phyloP scores from a whole-genome alignment of 2,113 vertebrate species.

The Lepus timidus region DNA sequence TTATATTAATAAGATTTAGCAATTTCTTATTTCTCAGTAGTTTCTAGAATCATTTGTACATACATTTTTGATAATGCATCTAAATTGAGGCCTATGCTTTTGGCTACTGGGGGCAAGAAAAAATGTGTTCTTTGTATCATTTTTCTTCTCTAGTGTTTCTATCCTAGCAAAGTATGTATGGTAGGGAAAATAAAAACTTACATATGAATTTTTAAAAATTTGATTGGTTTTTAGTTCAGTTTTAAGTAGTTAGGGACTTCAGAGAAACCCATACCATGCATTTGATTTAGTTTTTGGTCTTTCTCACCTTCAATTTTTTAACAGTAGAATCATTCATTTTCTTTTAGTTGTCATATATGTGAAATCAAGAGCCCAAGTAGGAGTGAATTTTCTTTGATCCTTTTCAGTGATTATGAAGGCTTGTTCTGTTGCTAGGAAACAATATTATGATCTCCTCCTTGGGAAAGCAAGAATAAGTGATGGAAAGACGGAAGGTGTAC shows the following conservation, averaged over 20 bases:
- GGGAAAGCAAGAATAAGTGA: not conserved
- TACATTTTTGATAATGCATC: not conserved
- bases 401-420: conserved; percentile 34
- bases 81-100: not conserved
- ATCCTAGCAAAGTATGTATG: not conserved
- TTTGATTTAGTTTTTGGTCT: not conserved
- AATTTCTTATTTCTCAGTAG: conserved; percentile 19
- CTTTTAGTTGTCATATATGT: not conserved
- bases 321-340: not conserved
- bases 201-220: not conserved
- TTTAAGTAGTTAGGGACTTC: not conserved
- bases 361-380: not conserved
- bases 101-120: conserved; percentile 22
- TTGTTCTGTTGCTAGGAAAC: not conserved
- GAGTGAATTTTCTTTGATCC: not conserved
- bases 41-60: conserved; percentile 3
- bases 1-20: not conserved
- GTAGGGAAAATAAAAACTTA: conserved; percentile 29
- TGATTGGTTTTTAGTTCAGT: conserved; percentile 28
- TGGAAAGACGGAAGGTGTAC: not conserved
- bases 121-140: not conserved
- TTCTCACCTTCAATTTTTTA: conserved; percentile 38
- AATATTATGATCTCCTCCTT: not conserved
- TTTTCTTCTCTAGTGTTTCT: conserved; percentile 9
- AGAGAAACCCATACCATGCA: not conserved